Evolutionary conservation across 2,888 invertebrate genomes (phyloP), one percentile per base, ranked within the genome.

Genomic region (Catonia carolina): DNA sequence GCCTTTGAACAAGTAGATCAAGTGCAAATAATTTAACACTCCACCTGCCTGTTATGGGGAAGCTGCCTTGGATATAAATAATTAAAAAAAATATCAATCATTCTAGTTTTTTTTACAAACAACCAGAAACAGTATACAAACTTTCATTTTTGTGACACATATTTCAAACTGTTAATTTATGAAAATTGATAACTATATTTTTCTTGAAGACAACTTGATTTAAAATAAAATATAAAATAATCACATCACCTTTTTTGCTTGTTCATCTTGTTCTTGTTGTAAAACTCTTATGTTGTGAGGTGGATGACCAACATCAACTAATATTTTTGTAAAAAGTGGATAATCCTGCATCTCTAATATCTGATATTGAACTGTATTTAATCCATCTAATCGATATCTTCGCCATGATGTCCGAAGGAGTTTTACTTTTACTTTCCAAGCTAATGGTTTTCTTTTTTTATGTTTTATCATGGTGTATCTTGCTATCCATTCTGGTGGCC

Each of bases 391-490:
- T 8, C 67, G 62, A 55, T 65, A 68, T 10, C 70, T 65, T 12
- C 62, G 61, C 59, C 67, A 66, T 0, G 69, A 68, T 1, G 70
- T 69, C 20, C 68, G 61, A 51, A 69, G 61, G n/a, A 70, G 61
- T 58, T 69, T 70, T 8, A 65, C 64, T 2, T 68, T 61, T 1
- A 70, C 68, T 27, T 64, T 63, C 54, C 63, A 62, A 8, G 66
- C 66, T 3, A 68, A 60, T 1, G 68, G 67, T 35, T 60, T 65
- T 20, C 68, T 61, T 67, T 72, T 69, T 15, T 66, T 61, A 55
- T 80, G 80, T 60, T 76, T 76, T 42, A 79, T 72, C 79, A 80
- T 80, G 42, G 76, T 77, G 67, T 78, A 80, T 15, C 78, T 68
- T 0, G 75, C 79, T 8, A 77, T 68, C 57, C 70, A 68, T 55